Percentiles rank a stretch among this genome's conserved stretches.
phyloP scores from a whole-genome alignment of 2,888 invertebrate species.

The Rotaria sp. region DNA sequence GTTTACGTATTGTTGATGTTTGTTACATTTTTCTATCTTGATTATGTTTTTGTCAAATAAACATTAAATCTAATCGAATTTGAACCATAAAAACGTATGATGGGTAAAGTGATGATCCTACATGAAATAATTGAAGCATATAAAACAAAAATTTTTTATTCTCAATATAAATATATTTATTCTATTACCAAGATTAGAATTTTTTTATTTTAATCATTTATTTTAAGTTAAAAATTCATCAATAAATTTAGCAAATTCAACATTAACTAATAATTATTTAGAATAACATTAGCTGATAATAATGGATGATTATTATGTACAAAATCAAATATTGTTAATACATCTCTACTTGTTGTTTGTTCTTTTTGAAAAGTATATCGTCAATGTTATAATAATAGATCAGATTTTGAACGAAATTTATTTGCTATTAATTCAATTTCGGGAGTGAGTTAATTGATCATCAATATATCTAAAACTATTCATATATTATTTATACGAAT shows the following conservation, averaged over 20 bases:
- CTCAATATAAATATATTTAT: not conserved
- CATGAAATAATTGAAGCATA: not conserved
- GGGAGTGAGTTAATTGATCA: slow-evolving; percentile 4
- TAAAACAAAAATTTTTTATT: not conserved
- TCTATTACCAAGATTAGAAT: not conserved
- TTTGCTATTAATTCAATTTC: not conserved
- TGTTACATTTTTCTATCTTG: not conserved
- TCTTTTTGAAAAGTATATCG: not conserved
- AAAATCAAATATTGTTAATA: not conserved
- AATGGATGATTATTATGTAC: not conserved
- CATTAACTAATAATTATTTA: not conserved
- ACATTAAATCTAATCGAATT: not conserved
- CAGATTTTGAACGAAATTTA: not conserved
- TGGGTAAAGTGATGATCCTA: not conserved
- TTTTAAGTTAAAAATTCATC: not conserved
- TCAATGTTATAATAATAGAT: not conserved
- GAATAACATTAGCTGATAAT: not conserved
- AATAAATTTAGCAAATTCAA: not conserved
- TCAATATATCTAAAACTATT: not conserved
- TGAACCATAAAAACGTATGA: not conserved
- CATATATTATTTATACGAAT: too few species aligned
- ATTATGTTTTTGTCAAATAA: not conserved
- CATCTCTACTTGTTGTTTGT: not conserved
- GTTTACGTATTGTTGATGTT: not conserved
- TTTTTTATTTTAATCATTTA: not conserved